phyloP scores from a whole-genome alignment of 2,888 invertebrate genomes.

The Xestia c-nigrum region DNA sequence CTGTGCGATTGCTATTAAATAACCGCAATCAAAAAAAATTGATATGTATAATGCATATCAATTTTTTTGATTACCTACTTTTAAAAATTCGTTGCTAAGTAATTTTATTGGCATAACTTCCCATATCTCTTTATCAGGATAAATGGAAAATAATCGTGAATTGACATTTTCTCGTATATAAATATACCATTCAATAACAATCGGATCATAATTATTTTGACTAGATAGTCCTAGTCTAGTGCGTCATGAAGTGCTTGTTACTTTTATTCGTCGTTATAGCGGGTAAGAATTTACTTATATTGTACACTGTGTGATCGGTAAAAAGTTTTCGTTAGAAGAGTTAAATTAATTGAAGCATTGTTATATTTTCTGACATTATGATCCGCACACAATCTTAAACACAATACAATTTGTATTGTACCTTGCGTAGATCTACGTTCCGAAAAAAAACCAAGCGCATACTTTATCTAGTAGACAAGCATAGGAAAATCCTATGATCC shows the following conservation, averaged over 20 bases:
- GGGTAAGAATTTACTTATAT: constrained; percentile 28
- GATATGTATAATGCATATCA: neutral
- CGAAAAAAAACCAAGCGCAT: neutral
- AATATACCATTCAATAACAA: constrained; percentile 11
- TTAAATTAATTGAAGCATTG: neutral
- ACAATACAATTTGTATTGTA: neutral
- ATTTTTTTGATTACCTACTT: neutral
- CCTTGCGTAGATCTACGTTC: neutral
- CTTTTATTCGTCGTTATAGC: constrained; percentile 44
- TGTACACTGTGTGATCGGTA: neutral
- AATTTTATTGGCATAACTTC: neutral
- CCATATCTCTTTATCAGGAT: constrained; percentile 1
- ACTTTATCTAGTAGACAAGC: neutral
- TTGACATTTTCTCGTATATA: constrained; percentile 17
- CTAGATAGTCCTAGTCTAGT: neutral
- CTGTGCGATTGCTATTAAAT: neutral
- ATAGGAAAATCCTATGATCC: neutral
- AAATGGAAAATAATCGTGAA: constrained; percentile 29
- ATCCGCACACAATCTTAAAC: neutral
- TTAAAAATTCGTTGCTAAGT: neutral
- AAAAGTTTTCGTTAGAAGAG: neutral
- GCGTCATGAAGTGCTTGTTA: constrained; percentile 51
- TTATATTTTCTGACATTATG: neutral
- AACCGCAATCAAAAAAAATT: no score
- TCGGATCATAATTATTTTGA: constrained; percentile 12